Base-by-base conservation (phyloP, 2,113 vertebrate species). In the Pelecanus crispus region DNA sequence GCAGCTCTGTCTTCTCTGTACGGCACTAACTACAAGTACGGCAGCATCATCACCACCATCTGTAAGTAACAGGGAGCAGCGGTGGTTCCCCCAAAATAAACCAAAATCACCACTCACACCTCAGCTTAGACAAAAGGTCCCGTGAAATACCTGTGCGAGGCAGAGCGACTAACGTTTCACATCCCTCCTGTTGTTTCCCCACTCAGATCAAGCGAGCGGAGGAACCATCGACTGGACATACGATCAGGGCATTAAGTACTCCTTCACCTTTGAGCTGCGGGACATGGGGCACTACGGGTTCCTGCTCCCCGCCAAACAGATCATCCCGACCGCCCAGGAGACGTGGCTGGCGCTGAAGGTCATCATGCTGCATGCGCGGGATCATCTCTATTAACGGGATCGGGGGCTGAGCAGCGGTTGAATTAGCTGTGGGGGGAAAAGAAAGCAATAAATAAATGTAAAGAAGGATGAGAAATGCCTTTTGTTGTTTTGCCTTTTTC, bases 201-300 rank as follows among this genome's bases (percentile, higher is more conserved):
- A 8, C 42, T 4, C 90, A 99, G 99, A 99, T 90, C 97, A 97
- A 98, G 99, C 99, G 3, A 99, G 99, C 0, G 99, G 99, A 6
- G 40, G 5, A 66, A 99, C 98, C 67, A 17, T 99, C 0, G 99
- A 99, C 98, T 99, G 99, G 99, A 98, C 99, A 34, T 99, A 99
- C 87, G 66, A 98, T 26, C 97, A 98, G 63, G 99, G 99, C 63
- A 99, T 99, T 75, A 99, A 99, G 85, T 99, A 99, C 74, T 99
- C 99, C 42, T 99, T 98, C 96, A 99, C 98, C 61, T 99, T 99
- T 2, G 99, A 99, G 98, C 98, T 99, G 95, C 96, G 99, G 66
- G 99, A 99, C 92, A 99, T 98, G 0, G 99, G 99, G 17, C 70
- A 59, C 12, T 98, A 99, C 0, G 99, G 99, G 0, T 99, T 99